Percentiles rank a stretch among this genome's conserved stretches.
These are phyloP conservation scores for Setipinna tenuifilis DNA, from an alignment of 2,797 vertebrate genomes.

Conservation along the genomic window DNA sequence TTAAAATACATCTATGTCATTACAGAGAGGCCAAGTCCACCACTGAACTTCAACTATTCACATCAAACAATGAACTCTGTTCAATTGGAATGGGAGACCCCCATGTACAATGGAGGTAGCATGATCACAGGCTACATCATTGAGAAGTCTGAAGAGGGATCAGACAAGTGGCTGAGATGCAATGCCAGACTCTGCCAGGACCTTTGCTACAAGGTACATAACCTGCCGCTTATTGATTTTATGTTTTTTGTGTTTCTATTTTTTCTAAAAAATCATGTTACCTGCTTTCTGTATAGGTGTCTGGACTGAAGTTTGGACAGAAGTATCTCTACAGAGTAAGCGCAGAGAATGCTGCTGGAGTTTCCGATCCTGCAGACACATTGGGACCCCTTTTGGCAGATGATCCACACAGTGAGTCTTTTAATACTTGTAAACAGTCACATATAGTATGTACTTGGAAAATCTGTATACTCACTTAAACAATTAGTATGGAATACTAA, in stretches of 20 bases:
- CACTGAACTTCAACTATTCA: constrained; percentile 86
- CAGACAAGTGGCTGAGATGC: constrained; percentile 92
- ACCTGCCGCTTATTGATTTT: neutral
- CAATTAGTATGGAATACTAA: neutral
- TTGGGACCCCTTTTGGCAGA: constrained; percentile 93
- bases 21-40: constrained; percentile 92
- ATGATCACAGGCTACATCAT: constrained; percentile 94
- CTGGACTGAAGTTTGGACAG: constrained; percentile 85
- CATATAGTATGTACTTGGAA: neutral
- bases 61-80: constrained; percentile 88
- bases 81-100: constrained; percentile 93
- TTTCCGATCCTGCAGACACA: constrained; percentile 89
- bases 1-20: constrained; percentile 30
- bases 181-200: constrained; percentile 88
- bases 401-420: constrained; percentile 82
- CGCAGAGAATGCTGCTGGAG: constrained; percentile 94
- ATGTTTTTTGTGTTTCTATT: neutral
- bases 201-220: constrained; percentile 86
- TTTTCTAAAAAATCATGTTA: neutral
- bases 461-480: too few relatives aligned
- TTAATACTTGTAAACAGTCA: neutral
- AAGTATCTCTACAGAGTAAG: constrained; percentile 92
- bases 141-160: constrained; percentile 88
- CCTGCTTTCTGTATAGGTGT: constrained; percentile 74
- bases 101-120: constrained; percentile 89